A percentile compares a stretch with the other conserved stretches of the same genome.
phyloP scores from a whole-genome alignment of 2,113 vertebrate genomes.

The Ciconia boyciana region DNA sequence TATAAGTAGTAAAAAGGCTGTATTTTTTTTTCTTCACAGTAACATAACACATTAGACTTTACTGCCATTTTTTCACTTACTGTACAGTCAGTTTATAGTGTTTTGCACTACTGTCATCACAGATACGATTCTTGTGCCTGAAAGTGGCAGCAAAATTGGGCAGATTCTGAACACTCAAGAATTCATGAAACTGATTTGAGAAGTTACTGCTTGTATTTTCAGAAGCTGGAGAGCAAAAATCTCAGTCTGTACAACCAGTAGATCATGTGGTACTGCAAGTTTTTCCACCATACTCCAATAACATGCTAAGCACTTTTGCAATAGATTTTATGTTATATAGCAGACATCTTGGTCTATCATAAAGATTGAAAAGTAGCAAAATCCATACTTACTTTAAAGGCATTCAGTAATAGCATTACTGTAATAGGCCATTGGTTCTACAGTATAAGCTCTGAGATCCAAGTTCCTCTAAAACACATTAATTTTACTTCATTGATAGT shows the following conservation, averaged over 20 bases:
- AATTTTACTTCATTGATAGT: neutral
- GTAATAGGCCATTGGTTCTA: neutral
- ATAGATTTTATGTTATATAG: neutral
- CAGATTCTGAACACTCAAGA: neutral
- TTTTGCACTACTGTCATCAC: neutral
- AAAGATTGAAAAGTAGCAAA: neutral
- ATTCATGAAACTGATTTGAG: neutral
- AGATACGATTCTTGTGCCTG: neutral
- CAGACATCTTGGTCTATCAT: neutral
- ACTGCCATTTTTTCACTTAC: neutral
- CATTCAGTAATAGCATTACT: neutral
- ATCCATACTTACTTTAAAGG: neutral
- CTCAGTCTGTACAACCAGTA: neutral
- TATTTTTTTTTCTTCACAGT: neutral
- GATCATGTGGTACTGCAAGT: rapidly evolving
- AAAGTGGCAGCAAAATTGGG: neutral
- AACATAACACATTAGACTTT: neutral
- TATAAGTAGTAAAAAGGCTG: neutral
- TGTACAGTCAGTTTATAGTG: neutral
- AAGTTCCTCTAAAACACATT: neutral
- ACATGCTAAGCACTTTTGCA: neutral
- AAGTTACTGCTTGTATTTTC: neutral
- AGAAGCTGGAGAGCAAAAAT: neutral
- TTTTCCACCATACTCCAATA: neutral
- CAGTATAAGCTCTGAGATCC: neutral